Conservation (phyloP, 2,888 invertebrate species). For the Exocentrus adspersus region DNA sequence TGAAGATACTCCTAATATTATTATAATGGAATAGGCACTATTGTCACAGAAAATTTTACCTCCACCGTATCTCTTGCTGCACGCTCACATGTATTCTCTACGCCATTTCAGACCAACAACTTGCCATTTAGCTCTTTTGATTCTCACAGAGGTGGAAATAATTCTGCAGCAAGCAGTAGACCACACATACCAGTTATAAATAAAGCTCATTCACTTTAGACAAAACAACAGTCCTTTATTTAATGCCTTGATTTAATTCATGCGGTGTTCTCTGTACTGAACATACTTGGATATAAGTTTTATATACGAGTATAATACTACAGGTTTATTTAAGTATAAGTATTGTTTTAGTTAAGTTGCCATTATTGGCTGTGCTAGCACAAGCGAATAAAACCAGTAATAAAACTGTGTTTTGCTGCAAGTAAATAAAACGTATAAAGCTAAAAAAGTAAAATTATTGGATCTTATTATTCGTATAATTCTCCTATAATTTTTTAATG, state of each 20-base stretch:
- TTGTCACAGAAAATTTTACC: neutral
- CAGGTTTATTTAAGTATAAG: no score
- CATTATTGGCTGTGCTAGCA: no score
- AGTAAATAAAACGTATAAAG: no score
- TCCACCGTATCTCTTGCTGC: neutral
- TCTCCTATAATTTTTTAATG: no score
- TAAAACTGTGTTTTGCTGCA: no score
- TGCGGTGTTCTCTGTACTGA: neutral
- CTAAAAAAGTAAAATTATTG: no score
- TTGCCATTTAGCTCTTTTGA: neutral
- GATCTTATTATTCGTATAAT: no score
- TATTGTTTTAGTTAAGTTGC: no score
- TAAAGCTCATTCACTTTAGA: neutral
- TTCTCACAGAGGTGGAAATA: neutral
- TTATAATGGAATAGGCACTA: no score
- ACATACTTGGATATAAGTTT: neutral
- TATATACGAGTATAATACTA: no score
- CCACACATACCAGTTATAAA: conserved; percentile 3
- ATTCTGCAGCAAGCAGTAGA: neutral
- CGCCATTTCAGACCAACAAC: neutral
- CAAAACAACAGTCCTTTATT: conserved; percentile 1
- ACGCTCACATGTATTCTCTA: neutral
- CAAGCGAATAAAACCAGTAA: no score
- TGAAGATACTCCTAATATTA: no score
- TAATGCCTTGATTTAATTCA: neutral